Evolutionary conservation across 2,797 vertebrate genomes (phyloP).

Genomic region (Chaunax sp.): DNA sequence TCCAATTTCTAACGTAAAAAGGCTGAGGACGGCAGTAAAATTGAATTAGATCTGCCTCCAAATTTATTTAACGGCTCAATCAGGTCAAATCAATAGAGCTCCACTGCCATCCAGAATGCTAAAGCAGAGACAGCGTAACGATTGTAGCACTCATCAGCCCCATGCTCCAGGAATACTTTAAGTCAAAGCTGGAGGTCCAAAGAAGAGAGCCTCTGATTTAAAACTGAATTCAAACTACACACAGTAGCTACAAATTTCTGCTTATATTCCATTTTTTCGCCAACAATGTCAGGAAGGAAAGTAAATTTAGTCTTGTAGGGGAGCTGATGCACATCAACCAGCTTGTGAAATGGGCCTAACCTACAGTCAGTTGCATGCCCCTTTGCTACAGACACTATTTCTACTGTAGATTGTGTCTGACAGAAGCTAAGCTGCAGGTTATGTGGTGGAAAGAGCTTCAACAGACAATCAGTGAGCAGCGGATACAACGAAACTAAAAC

Average conservation of each 20-base stretch:
- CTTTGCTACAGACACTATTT: background rate
- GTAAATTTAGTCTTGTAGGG: background rate
- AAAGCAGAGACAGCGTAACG: conserved; percentile 24
- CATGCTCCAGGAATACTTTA: conserved; percentile 12
- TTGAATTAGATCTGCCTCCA: conserved; percentile 56
- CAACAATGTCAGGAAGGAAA: background rate
- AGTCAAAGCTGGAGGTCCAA: conserved; percentile 12
- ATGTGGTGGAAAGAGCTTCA: background rate
- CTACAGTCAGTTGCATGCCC: background rate
- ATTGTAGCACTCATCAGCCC: conserved; percentile 3
- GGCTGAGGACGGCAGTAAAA: conserved; percentile 57
- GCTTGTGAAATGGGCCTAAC: background rate
- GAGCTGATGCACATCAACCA: background rate
- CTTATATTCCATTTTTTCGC: conserved; percentile 7
- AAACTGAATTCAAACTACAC: conserved; percentile 17
- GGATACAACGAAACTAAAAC: conserved; percentile 36
- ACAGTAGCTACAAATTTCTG: background rate
- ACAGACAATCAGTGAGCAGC: conserved; percentile 10
- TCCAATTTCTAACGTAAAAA: conserved; percentile 47
- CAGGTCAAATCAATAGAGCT: conserved; percentile 71
- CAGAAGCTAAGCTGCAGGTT: conserved; percentile 11
- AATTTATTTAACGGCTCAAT: conserved; percentile 76
- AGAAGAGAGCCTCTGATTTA: conserved; percentile 25
- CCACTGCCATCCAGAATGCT: conserved; percentile 48
- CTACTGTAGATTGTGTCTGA: conserved; percentile 15